phyloP scores from a whole-genome alignment of 2,113 vertebrate genomes.

The Scophthalmus maximus region DNA sequence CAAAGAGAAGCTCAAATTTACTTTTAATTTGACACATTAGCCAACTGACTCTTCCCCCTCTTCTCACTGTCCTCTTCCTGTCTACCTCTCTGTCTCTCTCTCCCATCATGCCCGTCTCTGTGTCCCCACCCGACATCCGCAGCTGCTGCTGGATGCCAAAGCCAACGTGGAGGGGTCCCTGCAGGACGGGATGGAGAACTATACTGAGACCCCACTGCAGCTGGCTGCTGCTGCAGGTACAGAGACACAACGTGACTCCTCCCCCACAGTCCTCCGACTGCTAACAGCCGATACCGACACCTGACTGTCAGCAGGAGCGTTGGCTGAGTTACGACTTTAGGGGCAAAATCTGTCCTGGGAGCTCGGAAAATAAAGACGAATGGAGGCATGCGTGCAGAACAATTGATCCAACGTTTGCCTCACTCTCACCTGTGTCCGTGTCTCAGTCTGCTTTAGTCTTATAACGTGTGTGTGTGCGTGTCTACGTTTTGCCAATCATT shows the following conservation, averaged over 20 bases:
- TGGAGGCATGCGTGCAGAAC: slow-evolving; percentile 13
- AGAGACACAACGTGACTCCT: slow-evolving; percentile 25
- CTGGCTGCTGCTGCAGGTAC: slow-evolving; percentile 95
- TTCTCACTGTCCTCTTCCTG: background rate
- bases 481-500: background rate
- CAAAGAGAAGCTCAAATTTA: background rate
- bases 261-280: slow-evolving; percentile 24
- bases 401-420: slow-evolving; percentile 17
- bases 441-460: background rate
- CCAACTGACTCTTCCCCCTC: background rate
- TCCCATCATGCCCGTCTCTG: background rate
- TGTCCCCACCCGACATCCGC: slow-evolving; percentile 55
- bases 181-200: slow-evolving; percentile 96
- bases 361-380: slow-evolving; percentile 43
- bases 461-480: background rate
- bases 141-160: slow-evolving; percentile 95
- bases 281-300: slow-evolving; percentile 40
- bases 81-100: background rate
- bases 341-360: slow-evolving; percentile 22
- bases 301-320: slow-evolving; percentile 42
- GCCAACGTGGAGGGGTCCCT: slow-evolving; percentile 97
- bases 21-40: slow-evolving; percentile 8
- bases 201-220: slow-evolving; percentile 97
- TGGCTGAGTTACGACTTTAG: slow-evolving; percentile 25
- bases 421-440: slow-evolving; percentile 6